Conservation (phyloP, 2,888 invertebrate genomes). For the Koerneria pararmatus region DNA sequence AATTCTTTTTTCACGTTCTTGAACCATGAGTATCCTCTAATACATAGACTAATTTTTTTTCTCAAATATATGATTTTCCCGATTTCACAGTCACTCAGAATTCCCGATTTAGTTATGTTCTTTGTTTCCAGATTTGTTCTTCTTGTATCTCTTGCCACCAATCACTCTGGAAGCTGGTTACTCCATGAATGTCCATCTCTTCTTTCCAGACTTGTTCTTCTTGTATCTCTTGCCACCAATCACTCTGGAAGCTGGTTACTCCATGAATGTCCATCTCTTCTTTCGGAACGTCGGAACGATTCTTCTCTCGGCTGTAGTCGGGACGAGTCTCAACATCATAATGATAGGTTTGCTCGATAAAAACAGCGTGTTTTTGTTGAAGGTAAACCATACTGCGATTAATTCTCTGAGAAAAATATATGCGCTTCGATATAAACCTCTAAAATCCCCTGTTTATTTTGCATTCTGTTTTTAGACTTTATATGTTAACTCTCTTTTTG, state of each 20-base stretch:
- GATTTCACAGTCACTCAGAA: too few species aligned
- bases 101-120: too few species aligned
- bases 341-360: slow-evolving; percentile 57
- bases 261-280: slow-evolving; percentile 60
- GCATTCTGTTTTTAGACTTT: too few species aligned
- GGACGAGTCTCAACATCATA: slow-evolving; percentile 89
- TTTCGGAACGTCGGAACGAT: slow-evolving; percentile 70
- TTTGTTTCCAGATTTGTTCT: slow-evolving; percentile 84
- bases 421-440: too few species aligned
- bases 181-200: slow-evolving; percentile 68
- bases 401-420: too few species aligned
- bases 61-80: too few species aligned
- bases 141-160: slow-evolving; percentile 93
- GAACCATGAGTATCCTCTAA: too few species aligned
- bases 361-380: neutral
- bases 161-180: slow-evolving; percentile 97
- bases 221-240: slow-evolving; percentile 95
- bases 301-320: slow-evolving; percentile 81
- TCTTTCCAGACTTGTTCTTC: slow-evolving; percentile 81
- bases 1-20: too few species aligned
- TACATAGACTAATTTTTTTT: too few species aligned
- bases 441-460: too few species aligned
- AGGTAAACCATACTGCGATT: slow-evolving; percentile 4
- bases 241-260: slow-evolving; percentile 95
- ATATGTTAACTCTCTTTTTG: too few species aligned